A percentile compares a stretch with the other conserved stretches of the same genome.
phyloP scores from a whole-genome alignment of 1,140 invertebrate genomes.

The Heliconius hewitsoni region DNA sequence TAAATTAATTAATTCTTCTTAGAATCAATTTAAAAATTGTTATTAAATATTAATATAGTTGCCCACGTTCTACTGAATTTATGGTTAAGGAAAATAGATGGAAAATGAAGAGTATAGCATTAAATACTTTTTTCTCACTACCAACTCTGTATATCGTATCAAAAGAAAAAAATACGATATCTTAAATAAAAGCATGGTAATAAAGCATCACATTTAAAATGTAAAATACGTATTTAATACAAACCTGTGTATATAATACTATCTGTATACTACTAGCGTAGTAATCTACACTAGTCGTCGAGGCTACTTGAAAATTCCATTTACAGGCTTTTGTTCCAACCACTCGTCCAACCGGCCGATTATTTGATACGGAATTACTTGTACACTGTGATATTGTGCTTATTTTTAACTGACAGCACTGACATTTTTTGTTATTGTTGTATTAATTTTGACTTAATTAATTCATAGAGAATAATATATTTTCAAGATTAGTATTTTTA shows the following conservation, averaged over 20 bases:
- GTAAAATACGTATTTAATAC: slow-evolving; percentile 11
- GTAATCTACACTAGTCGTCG: slow-evolving; percentile 31
- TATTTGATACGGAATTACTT: slow-evolving; percentile 24
- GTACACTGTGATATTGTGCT: slow-evolving; percentile 3
- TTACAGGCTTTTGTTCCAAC: slow-evolving; percentile 40
- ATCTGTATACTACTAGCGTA: slow-evolving; percentile 32
- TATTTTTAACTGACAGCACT: background rate
- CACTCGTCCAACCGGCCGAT: slow-evolving; percentile 35
- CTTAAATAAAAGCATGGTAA: background rate
- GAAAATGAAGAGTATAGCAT: background rate
- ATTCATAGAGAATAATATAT: too few relatives aligned
- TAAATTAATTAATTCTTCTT: too few relatives aligned
- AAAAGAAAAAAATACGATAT: background rate
- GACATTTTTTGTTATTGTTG: background rate
- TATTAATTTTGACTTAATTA: background rate
- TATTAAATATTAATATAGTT: too few relatives aligned
- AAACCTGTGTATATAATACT: slow-evolving; percentile 2
- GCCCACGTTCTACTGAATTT: too few relatives aligned
- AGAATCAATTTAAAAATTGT: too few relatives aligned
- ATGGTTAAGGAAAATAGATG: too few relatives aligned
- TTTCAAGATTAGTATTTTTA: too few relatives aligned
- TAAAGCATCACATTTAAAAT: background rate
- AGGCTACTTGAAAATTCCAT: slow-evolving; percentile 44
- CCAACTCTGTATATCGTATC: background rate
- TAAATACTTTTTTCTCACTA: background rate